Base-by-base conservation (phyloP, 2,113 vertebrate species). In the Pagrus major region DNA sequence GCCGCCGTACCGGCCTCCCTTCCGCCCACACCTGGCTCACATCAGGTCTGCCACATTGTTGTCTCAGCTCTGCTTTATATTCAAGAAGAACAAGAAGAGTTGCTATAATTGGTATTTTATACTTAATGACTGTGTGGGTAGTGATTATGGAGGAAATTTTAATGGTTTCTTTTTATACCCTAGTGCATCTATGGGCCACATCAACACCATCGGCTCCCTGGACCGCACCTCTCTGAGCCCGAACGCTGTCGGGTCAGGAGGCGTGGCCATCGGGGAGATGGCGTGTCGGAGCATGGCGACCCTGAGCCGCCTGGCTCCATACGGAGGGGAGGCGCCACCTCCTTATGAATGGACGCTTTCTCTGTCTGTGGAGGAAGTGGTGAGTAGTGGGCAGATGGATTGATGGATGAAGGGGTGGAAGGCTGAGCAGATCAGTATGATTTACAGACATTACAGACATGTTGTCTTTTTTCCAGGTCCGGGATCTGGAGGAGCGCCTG, bases 131-230 rank as follows among this genome's bases (percentile, higher is more conserved):
- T 64, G 29, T 55, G 79, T 81, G 64, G 75, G 61, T n/a, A 27
- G 52, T 58, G 37, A 76, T 79, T 29, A 46, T 79, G 29, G 15
- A 54, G 55, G 61, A 76, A 25, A 78, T 70, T 70, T 63, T 66
- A 41, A 63, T 56, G 1, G 15, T 51, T 71, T 54, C 1, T 41
- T 75, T 47, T 29, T 46, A 33, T 20, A n/a, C 15, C 18, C 2
- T 9, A 94, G 97, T 0, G 97, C 98, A 71, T 99, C 98, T 5
- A 94, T 97, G 94, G 97, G 98, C 79, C 97, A 99, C 89, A 96
- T 99, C 84, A 97, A 99, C 89, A 97, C 97, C 85, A 97, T 99
- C 0, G 97, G 97, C 65, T 99, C 97, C 23, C 89, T 98, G 92
- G 97, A 99, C 73, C 95, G 96, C 59, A 92, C 92, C 5, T 91